phyloP scores from a whole-genome alignment of 2,888 invertebrate genomes.

The Apocheima hispidaria region DNA sequence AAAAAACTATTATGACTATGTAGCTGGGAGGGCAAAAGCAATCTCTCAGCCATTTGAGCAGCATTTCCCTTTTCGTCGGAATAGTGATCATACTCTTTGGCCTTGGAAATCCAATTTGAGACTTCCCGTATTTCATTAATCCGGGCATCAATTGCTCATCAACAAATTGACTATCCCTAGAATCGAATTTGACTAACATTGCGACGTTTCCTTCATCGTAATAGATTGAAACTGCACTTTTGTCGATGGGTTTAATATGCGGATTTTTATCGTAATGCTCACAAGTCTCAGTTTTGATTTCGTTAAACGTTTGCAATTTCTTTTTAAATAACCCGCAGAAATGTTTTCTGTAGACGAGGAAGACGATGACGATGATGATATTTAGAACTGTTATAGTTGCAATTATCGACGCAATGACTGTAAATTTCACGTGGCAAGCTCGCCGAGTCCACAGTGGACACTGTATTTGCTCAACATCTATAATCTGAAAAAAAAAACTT shows the following conservation, averaged over 20 bases:
- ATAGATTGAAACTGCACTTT: slow-evolving; percentile 15
- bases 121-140: slow-evolving; percentile 59
- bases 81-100: slow-evolving; percentile 50
- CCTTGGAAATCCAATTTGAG: slow-evolving; percentile 52
- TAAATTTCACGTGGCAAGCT: slow-evolving; percentile 61
- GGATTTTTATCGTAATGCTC: slow-evolving; percentile 7
- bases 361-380: slow-evolving; percentile 53
- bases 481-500: slow-evolving; percentile 64
- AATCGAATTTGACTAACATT: slow-evolving; percentile 25
- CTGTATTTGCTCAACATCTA: slow-evolving; percentile 57
- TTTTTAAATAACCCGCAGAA: slow-evolving; percentile 56
- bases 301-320: slow-evolving; percentile 39
- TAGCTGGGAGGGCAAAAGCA: slow-evolving; percentile 28
- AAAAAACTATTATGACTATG: slow-evolving; percentile 69
- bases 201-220: slow-evolving; percentile 13
- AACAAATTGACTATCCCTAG: slow-evolving; percentile 71
- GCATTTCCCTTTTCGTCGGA: slow-evolving; percentile 49
- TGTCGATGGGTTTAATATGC: slow-evolving; percentile 2
- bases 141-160: slow-evolving; percentile 68
- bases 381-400: slow-evolving; percentile 53
- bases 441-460: slow-evolving; percentile 66
- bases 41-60: slow-evolving; percentile 10
- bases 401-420: slow-evolving; percentile 56
- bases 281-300: slow-evolving; percentile 2
- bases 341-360: slow-evolving; percentile 58